Evolutionary conservation across 2,888 invertebrate species (phyloP).

Genomic region (Eupithecia centaureata): DNA sequence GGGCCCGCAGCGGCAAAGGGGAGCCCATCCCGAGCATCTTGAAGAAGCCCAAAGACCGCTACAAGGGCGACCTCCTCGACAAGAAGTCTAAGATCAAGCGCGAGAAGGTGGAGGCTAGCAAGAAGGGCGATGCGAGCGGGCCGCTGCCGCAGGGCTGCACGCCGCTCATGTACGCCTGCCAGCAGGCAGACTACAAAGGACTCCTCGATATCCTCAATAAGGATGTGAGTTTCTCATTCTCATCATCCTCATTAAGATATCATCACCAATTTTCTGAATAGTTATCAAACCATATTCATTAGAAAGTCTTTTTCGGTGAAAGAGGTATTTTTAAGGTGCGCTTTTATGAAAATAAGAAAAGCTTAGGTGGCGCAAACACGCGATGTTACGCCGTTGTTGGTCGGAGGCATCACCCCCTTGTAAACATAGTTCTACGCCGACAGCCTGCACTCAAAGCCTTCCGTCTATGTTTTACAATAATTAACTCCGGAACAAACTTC

Average conservation of each 20-base stretch:
- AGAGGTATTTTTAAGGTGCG: constrained; percentile 41
- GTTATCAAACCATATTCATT: not conserved
- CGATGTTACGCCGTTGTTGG: constrained; percentile 62
- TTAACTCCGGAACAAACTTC: constrained; percentile 15
- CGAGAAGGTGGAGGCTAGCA: constrained; percentile 70
- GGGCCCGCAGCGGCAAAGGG: constrained; percentile 69
- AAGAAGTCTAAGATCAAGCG: constrained; percentile 78
- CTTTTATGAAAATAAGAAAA: constrained; percentile 62
- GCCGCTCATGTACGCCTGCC: constrained; percentile 95
- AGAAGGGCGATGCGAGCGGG: constrained; percentile 68
- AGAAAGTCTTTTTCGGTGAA: not conserved
- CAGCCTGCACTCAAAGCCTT: constrained; percentile 46
- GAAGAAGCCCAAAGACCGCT: constrained; percentile 72
- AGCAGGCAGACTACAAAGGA: constrained; percentile 91
- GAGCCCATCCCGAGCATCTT: constrained; percentile 80
- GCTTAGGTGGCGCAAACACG: constrained; percentile 62
- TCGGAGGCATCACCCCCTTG: constrained; percentile 53
- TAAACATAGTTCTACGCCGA: constrained; percentile 58
- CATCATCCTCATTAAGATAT: constrained; percentile 24
- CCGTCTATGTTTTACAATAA: constrained; percentile 48
- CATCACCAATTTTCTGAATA: not conserved
- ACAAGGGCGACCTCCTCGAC: constrained; percentile 73
- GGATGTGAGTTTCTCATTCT: constrained; percentile 85
- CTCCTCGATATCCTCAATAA: constrained; percentile 90
- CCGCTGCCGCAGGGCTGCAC: constrained; percentile 89